Conservation (phyloP, 2,888 invertebrate genomes). For the Drosophila picticornis region DNA sequence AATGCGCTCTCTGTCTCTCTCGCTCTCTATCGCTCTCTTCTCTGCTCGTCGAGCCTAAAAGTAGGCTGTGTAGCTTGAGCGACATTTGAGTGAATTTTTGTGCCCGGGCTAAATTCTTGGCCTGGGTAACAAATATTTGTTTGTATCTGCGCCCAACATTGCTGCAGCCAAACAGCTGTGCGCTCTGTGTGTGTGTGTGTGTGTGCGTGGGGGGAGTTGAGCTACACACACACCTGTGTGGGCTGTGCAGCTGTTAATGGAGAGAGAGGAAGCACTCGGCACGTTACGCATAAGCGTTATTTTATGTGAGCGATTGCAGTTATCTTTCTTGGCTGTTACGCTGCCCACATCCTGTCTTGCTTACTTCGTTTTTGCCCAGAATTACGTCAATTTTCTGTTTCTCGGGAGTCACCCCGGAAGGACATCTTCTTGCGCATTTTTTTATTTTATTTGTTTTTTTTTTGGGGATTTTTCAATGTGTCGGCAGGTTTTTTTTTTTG, state of each 20-base stretch:
- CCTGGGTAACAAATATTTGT: constrained; percentile 70
- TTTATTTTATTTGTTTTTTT: background rate
- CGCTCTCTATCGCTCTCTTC: constrained; percentile 2
- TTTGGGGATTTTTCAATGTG: constrained; percentile 6
- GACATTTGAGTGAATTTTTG: constrained; percentile 35
- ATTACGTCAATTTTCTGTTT: constrained; percentile 31
- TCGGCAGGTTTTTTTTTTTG: constrained; percentile 13
- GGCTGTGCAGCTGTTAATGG: constrained; percentile 33
- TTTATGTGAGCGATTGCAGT: constrained; percentile 64
- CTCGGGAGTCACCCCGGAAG: constrained; percentile 25
- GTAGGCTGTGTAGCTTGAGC: constrained; percentile 69
- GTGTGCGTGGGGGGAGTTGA: background rate
- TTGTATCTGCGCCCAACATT: constrained; percentile 54
- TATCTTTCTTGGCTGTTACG: constrained; percentile 42
- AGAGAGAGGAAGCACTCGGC: constrained; percentile 35
- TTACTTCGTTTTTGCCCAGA: constrained; percentile 6
- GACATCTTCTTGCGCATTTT: constrained; percentile 11
- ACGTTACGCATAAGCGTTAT: constrained; percentile 68
- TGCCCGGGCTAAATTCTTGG: constrained; percentile 50
- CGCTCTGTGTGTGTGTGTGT: constrained; percentile 26
- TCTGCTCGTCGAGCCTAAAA: constrained; percentile 62
- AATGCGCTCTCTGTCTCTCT: constrained; percentile 5
- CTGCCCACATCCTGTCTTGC: constrained; percentile 30
- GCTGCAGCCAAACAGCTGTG: constrained; percentile 69
- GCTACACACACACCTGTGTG: constrained; percentile 1